Percentiles rank a stretch among this genome's conserved stretches.
Evolutionary conservation across 2,888 invertebrate genomes (phyloP).

Genomic region (Pheosia tremula): DNA sequence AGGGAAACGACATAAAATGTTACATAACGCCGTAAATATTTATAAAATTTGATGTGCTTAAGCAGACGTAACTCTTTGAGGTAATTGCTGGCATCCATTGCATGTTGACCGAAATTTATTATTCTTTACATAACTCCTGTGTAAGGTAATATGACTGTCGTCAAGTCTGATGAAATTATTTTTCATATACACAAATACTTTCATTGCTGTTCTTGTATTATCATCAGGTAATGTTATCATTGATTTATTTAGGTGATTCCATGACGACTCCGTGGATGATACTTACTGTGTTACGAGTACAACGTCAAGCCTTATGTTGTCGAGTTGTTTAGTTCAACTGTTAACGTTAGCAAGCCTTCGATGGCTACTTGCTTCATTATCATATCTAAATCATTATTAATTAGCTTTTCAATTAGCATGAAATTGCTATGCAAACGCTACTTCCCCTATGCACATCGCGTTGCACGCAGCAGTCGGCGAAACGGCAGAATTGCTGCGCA

Average conservation of each 20-base stretch:
- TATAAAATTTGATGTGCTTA: slow-evolving; percentile 20
- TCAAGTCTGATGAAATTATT: neutral
- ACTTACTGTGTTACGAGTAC: too few relatives aligned
- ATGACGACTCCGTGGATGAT: too few relatives aligned
- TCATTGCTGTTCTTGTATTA: neutral
- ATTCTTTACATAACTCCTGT: slow-evolving; percentile 6
- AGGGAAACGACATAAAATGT: slow-evolving; percentile 19
- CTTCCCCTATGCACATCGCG: slow-evolving; percentile 45
- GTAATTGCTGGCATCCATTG: slow-evolving; percentile 15
- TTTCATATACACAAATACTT: too few relatives aligned
- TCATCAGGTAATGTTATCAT: neutral
- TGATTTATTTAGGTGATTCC: too few relatives aligned
- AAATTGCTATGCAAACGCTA: slow-evolving; percentile 49
- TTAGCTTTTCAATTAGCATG: slow-evolving; percentile 10
- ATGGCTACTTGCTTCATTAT: too few relatives aligned
- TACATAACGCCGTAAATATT: slow-evolving; percentile 26
- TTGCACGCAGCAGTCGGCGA: slow-evolving; percentile 62
- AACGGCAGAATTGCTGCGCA: slow-evolving; percentile 61
- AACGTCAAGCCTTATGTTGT: too few relatives aligned
- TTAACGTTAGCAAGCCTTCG: too few relatives aligned
- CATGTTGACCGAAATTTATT: slow-evolving; percentile 22
- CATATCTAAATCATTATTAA: neutral
- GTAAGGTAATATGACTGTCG: neutral
- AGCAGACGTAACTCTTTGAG: slow-evolving; percentile 23
- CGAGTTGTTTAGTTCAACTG: too few relatives aligned